Base-by-base conservation (phyloP, 2,113 vertebrate genomes). In the Strix aluco region DNA sequence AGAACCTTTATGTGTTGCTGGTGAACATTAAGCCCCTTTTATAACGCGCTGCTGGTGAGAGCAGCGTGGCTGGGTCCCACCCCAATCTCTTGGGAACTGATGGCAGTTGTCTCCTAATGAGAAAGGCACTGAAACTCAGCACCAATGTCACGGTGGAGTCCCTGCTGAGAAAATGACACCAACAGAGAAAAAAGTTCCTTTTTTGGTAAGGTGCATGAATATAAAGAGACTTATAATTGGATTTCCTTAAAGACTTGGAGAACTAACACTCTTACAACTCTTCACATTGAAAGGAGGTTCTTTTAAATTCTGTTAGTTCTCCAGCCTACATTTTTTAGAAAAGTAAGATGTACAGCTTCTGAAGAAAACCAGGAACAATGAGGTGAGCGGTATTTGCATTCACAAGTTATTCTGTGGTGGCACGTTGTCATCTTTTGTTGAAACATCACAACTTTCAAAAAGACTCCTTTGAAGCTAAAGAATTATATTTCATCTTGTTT, bases 231-330 rank as follows among this genome's bases (percentile, higher is more conserved):
- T 95, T 97, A 96, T 98, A 98, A 98, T 98, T 98, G 98, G 98
- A 98, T 98, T 98, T 98, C 93, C 97, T 98, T 98, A 98, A 98
- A 98, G 97, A 98, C 88, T 96, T 94, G 88, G 96, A 97, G 97
- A 98, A 97, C 96, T 98, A 98, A 97, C 93, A 97, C 94, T 96
- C 98, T 98, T 97, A 95, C 97, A 97, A 96, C 96, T 98, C 98
- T 97, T 98, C 97, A 97, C 91, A 96, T 94, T 97, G 97, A 98
- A 98, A 98, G 96, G 92, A 97, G 98, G 95, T 96, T 96, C 97
- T 98, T 98, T 98, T 97, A 97, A 98, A 98, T 98, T 98, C 97
- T 96, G 97, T 98, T 98, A 98, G 97, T 97, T 98, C 97, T 96
- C 96, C 98, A 98, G 95, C 97, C 97, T 97, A 96, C 97, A 96